Percentiles rank a stretch among this genome's conserved stretches.
phyloP scores from a whole-genome alignment of 2,888 invertebrate genomes.

The Lamellibrachia satsuma region DNA sequence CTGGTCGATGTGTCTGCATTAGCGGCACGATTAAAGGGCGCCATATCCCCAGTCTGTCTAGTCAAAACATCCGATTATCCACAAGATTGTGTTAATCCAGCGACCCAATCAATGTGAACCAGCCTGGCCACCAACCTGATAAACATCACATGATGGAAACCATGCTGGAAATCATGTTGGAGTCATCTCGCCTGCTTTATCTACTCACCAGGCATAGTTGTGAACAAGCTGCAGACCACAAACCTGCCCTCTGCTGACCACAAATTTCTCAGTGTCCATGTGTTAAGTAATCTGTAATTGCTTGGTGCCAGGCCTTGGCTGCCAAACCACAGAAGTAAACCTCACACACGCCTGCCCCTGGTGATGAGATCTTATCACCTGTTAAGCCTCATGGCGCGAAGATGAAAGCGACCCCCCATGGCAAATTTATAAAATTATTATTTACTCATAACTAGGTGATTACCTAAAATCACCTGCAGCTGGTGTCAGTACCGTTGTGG shows the following conservation, averaged over 20 bases:
- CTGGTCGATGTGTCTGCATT: background rate
- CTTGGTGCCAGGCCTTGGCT: background rate
- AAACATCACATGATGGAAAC: conserved; percentile 2
- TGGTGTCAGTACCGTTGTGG: background rate
- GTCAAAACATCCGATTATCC: conserved; percentile 8
- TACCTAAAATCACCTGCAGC: background rate
- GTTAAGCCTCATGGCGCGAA: background rate
- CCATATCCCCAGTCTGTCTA: background rate
- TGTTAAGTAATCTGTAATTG: conserved; percentile 4
- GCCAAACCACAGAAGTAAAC: background rate
- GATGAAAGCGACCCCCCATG: background rate
- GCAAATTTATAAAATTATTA: background rate
- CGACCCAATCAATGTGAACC: background rate
- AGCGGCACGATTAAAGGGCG: background rate
- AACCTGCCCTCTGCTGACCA: background rate
- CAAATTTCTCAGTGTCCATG: background rate
- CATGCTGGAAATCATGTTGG: background rate
- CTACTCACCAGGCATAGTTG: background rate
- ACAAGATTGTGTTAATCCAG: background rate
- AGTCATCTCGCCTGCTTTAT: background rate
- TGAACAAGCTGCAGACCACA: background rate
- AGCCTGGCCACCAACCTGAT: background rate
- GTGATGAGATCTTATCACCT: background rate
- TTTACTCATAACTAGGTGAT: background rate
- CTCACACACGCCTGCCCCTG: background rate